phyloP scores from a whole-genome alignment of 2,113 vertebrate species.

The Protomyctophum bolini region DNA sequence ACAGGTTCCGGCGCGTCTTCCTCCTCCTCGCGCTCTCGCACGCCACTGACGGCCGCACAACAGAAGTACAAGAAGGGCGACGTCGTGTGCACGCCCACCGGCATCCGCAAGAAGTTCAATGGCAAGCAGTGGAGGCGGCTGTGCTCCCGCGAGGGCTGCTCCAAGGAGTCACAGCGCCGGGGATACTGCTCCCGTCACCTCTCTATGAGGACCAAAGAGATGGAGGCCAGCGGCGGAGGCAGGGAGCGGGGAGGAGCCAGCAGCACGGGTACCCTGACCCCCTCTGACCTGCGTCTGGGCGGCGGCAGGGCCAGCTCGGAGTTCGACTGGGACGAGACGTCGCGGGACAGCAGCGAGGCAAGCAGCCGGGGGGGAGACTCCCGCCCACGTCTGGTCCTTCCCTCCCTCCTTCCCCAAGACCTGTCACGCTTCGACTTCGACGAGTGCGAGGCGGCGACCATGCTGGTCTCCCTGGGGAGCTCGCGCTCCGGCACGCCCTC shows the following conservation, averaged over 20 bases:
- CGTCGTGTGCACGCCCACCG: slow-evolving; percentile 91
- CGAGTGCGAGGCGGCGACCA: slow-evolving; percentile 91
- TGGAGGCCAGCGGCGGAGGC: slow-evolving; percentile 86
- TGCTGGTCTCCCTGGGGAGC: slow-evolving; percentile 90
- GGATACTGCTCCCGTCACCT: slow-evolving; percentile 93
- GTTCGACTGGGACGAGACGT: slow-evolving; percentile 91
- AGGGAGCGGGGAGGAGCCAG: slow-evolving; percentile 82
- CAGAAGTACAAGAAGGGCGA: slow-evolving; percentile 95
- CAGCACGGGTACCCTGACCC: slow-evolving; percentile 81
- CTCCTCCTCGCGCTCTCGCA: slow-evolving; percentile 84
- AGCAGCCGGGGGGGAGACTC: slow-evolving; percentile 90
- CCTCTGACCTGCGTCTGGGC: slow-evolving; percentile 75
- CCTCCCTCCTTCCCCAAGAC: slow-evolving; percentile 78
- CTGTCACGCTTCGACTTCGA: slow-evolving; percentile 91
- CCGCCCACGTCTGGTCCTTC: slow-evolving; percentile 80
- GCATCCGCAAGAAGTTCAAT: slow-evolving; percentile 93
- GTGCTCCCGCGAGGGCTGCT: slow-evolving; percentile 91
- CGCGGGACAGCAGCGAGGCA: slow-evolving; percentile 87
- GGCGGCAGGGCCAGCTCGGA: slow-evolving; percentile 83
- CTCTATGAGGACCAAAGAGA: slow-evolving; percentile 96
- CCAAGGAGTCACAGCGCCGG: slow-evolving; percentile 91
- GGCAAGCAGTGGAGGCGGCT: slow-evolving; percentile 93
- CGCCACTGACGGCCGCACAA: slow-evolving; percentile 87
- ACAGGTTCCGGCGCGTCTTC: slow-evolving; percentile 74
- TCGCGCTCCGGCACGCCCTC: slow-evolving; percentile 89